phyloP scores from a whole-genome alignment of 92 coral and sea anemone genomes.

The Actinostola sp. region DNA sequence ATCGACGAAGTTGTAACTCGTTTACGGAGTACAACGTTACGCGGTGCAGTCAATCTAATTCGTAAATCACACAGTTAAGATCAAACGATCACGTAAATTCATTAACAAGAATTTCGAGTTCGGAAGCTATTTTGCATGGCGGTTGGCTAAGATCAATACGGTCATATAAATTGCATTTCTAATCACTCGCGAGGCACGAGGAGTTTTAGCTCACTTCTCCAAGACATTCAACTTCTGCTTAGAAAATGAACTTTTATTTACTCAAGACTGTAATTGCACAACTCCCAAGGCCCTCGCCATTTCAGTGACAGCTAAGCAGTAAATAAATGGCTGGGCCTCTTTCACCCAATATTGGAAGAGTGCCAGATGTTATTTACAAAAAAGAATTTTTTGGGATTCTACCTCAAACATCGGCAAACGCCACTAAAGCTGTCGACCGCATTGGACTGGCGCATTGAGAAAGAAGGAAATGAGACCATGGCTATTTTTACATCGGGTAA shows the following conservation, averaged over 20 bases:
- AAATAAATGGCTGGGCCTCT: slow-evolving; percentile 55
- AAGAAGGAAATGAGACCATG: slow-evolving; percentile 46
- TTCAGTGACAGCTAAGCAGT: slow-evolving; percentile 53
- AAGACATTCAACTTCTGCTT: slow-evolving; percentile 78
- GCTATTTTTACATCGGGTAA: slow-evolving; percentile 64
- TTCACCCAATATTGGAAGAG: slow-evolving; percentile 74
- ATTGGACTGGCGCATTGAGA: slow-evolving; percentile 45
- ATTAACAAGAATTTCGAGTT: slow-evolving; percentile 28
- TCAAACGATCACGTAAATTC: slow-evolving; percentile 61
- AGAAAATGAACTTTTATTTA: slow-evolving; percentile 79
- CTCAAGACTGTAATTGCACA: slow-evolving; percentile 72
- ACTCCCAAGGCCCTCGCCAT: slow-evolving; percentile 53
- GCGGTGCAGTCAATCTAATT: not conserved
- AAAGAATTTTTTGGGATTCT: slow-evolving; percentile 60
- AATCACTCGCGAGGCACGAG: slow-evolving; percentile 30
- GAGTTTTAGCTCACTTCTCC: no score
- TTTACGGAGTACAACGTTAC: slow-evolving; percentile 20
- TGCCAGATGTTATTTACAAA: slow-evolving; percentile 84
- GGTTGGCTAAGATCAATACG: slow-evolving; percentile 46
- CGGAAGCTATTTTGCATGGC: slow-evolving; percentile 65
- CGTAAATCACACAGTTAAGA: slow-evolving; percentile 22
- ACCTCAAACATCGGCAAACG: slow-evolving; percentile 76
- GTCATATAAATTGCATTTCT: slow-evolving; percentile 51
- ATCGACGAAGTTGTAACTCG: not conserved
- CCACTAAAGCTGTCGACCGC: slow-evolving; percentile 55